Conservation (phyloP, 1,140 invertebrate species). For the Coboldia fuscipes region DNA sequence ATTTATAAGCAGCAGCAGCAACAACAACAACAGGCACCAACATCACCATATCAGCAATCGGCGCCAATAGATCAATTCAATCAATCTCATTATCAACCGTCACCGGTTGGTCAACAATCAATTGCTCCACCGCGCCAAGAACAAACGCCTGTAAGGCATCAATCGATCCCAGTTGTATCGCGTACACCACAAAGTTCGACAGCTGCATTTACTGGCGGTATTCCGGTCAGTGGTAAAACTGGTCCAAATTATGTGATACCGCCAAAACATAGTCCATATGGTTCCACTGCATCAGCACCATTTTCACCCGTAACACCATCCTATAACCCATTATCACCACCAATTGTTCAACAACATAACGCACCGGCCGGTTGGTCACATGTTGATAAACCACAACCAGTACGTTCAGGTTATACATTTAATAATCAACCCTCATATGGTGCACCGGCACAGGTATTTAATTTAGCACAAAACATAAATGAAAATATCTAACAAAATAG, state of each 20-base stretch:
- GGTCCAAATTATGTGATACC: not conserved
- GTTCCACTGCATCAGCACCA: not conserved
- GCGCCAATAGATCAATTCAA: not conserved
- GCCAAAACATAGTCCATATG: not conserved
- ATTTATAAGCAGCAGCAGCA: constrained; percentile 14
- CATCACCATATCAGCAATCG: constrained; percentile 6
- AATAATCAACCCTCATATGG: not conserved
- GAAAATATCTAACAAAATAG: too few species aligned
- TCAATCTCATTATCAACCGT: not conserved
- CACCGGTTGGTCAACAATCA: too few species aligned
- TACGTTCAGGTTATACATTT: not conserved
- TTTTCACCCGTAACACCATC: not conserved
- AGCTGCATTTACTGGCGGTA: constrained; percentile 1
- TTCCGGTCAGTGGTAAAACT: not conserved
- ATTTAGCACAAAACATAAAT: too few species aligned
- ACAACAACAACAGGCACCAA: constrained; percentile 10
- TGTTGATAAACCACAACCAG: constrained; percentile 1
- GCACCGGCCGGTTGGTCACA: constrained; percentile 1
- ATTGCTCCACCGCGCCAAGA: too few species aligned
- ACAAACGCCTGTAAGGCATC: not conserved
- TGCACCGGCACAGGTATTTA: not conserved
- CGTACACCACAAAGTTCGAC: not conserved
- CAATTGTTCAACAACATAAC: not conserved
- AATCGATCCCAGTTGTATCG: not conserved
- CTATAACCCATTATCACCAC: not conserved